Evolutionary conservation across 2,797 vertebrate species (phyloP).

Genomic region (Peromyscus nudipes): DNA sequence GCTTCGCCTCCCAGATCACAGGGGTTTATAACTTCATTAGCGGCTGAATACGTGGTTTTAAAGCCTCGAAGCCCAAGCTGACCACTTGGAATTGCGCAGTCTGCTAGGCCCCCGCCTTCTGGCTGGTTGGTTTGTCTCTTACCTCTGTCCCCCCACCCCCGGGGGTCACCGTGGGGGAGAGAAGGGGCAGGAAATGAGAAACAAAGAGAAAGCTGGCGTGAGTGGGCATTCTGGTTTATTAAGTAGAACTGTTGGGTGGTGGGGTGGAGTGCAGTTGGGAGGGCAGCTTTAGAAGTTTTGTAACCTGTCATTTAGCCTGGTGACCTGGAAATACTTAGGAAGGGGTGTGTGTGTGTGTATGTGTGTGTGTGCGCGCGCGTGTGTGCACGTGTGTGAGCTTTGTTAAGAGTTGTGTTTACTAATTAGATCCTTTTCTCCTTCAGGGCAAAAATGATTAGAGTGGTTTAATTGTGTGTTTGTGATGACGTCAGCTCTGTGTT

Average conservation of each 20-base stretch:
- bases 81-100: constrained; percentile 13
- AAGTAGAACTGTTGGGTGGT: background rate
- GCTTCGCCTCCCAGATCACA: constrained; percentile 70
- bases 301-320: constrained; percentile 22
- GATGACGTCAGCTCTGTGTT: background rate
- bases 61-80: constrained; percentile 2
- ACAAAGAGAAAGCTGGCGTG: background rate
- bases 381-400: background rate
- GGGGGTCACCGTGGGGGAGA: too few relatives aligned
- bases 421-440: constrained; percentile 37
- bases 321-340: constrained; percentile 27
- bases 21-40: constrained; percentile 73
- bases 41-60: constrained; percentile 48
- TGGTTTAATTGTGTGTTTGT: background rate
- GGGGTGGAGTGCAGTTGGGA: too few relatives aligned
- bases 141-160: background rate
- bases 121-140: background rate
- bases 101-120: background rate
- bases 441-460: background rate
- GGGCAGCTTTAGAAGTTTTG: constrained; percentile 12
- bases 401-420: background rate
- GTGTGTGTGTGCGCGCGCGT: background rate
- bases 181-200: constrained; percentile 29
- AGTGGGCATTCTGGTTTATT: background rate
- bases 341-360: background rate